Conservation (phyloP, 2,888 invertebrate species). For the Tachina lurida region DNA sequence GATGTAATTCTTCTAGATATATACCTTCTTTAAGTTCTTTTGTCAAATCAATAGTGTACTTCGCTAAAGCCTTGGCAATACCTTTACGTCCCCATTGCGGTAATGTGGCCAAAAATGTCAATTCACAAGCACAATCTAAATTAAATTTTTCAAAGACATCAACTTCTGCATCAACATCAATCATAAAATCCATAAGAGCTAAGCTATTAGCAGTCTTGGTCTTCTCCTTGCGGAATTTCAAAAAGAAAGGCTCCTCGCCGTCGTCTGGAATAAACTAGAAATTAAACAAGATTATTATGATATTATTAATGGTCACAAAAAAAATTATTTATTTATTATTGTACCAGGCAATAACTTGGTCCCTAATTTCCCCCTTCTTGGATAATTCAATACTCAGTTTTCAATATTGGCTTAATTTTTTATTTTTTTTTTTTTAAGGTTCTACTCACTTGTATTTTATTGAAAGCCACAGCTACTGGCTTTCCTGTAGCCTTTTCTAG, state of each 20-base stretch:
- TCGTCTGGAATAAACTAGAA: slow-evolving; percentile 76
- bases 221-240: slow-evolving; percentile 80
- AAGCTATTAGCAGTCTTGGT: slow-evolving; percentile 85
- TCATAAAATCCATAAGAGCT: slow-evolving; percentile 87
- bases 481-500: slow-evolving; percentile 84
- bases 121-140: slow-evolving; percentile 86
- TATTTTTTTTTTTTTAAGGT: too few relatives aligned
- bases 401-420: background rate
- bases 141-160: slow-evolving; percentile 86
- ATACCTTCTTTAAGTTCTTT: slow-evolving; percentile 83
- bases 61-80: slow-evolving; percentile 84
- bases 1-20: slow-evolving; percentile 81
- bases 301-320: too few relatives aligned
- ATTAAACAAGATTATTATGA: background rate
- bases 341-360: too few relatives aligned
- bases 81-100: slow-evolving; percentile 84
- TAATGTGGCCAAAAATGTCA: slow-evolving; percentile 87
- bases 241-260: slow-evolving; percentile 78
- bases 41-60: slow-evolving; percentile 85
- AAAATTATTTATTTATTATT: too few relatives aligned
- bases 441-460: slow-evolving; percentile 86
- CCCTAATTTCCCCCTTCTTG: too few relatives aligned
- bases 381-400: background rate
- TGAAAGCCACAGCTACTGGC: slow-evolving; percentile 86
- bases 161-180: slow-evolving; percentile 85